phyloP scores from a whole-genome alignment of 2,888 invertebrate species.

The Listrodromus nycthemerus region DNA sequence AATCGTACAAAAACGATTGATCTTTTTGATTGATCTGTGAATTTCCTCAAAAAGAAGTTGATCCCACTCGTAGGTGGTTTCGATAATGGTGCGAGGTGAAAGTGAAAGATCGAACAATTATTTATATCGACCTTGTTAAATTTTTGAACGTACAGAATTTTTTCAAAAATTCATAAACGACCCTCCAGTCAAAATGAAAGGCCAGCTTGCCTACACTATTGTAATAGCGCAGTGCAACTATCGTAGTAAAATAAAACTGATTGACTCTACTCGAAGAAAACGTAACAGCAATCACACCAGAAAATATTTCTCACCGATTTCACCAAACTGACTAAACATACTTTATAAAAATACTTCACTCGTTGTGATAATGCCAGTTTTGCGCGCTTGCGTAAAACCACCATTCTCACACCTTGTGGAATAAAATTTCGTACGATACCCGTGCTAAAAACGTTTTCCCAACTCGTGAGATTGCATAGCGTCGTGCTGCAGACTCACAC shows the following conservation, averaged over 20 bases:
- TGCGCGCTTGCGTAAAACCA: no score
- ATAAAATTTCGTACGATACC: no score
- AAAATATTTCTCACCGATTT: constrained; percentile 52
- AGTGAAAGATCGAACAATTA: constrained; percentile 30
- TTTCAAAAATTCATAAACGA: constrained; percentile 14
- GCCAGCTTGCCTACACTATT: constrained; percentile 29
- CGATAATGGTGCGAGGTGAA: not conserved
- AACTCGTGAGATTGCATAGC: no score
- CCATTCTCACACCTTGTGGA: no score
- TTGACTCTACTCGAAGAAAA: constrained; percentile 52
- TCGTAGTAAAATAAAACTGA: constrained; percentile 33
- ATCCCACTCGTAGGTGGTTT: constrained; percentile 1
- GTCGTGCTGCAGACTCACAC: no score
- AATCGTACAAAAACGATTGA: constrained; percentile 10
- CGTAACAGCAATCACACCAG: constrained; percentile 58
- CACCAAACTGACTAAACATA: constrained; percentile 80
- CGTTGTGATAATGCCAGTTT: no score
- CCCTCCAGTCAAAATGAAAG: constrained; percentile 12
- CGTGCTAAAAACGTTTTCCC: no score
- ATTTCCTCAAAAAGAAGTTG: constrained; percentile 16
- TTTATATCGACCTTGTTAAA: constrained; percentile 20
- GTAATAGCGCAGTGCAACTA: constrained; percentile 19
- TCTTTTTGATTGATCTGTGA: constrained; percentile 19
- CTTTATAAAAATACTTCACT: constrained; percentile 69
- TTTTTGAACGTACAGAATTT: not conserved